phyloP scores from a whole-genome alignment of 2,797 vertebrate species.

The Falco novaeseelandiae region DNA sequence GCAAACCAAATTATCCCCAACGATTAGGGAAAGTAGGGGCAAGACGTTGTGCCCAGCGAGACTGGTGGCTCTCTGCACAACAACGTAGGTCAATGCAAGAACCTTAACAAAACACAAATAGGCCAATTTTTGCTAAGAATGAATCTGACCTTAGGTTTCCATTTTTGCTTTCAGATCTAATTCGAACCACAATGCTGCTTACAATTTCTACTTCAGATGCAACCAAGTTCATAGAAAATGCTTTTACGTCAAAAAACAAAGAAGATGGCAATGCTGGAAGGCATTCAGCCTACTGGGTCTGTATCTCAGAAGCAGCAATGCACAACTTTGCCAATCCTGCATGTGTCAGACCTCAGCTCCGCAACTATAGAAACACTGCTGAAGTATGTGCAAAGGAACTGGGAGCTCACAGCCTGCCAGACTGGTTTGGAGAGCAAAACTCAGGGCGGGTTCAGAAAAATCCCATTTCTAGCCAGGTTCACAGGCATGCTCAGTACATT shows the following conservation, averaged over 20 bases:
- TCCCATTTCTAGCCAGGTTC: slow-evolving; percentile 26
- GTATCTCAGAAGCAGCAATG: neutral
- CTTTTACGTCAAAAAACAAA: neutral
- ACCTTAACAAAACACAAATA: neutral
- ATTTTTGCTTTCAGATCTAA: neutral
- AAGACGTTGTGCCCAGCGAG: accelerated
- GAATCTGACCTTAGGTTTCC: neutral
- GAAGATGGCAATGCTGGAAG: neutral
- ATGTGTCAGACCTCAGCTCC: slow-evolving; percentile 4
- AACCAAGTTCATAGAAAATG: neutral
- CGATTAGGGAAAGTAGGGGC: neutral
- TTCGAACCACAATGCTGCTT: neutral
- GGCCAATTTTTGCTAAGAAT: neutral
- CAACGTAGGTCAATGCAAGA: neutral
- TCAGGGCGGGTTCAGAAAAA: slow-evolving; percentile 40
- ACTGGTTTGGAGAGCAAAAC: slow-evolving; percentile 30
- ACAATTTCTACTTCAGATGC: neutral
- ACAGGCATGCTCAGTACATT: slow-evolving; percentile 26
- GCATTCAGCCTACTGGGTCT: neutral
- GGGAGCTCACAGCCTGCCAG: slow-evolving; percentile 14
- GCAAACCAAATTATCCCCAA: neutral
- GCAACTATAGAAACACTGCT: slow-evolving; percentile 53
- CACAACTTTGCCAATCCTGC: neutral
- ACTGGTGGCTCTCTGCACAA: neutral
- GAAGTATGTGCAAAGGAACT: neutral